Evolutionary conservation across 2,888 invertebrate genomes (phyloP).

Genomic region (Drosophila emarginata): DNA sequence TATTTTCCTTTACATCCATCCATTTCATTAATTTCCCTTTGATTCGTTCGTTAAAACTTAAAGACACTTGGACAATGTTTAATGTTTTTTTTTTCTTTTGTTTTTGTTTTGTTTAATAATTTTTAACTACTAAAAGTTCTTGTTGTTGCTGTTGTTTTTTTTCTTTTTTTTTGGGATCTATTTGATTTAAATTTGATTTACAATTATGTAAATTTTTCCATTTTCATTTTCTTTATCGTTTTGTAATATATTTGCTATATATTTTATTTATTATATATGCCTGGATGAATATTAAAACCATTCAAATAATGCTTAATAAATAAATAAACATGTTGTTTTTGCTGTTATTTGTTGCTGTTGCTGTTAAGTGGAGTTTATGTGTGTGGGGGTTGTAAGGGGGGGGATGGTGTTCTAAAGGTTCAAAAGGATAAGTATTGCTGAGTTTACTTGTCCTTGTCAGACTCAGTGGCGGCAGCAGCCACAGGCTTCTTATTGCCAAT

Average conservation of each 20-base stretch:
- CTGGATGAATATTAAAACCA: slow-evolving; percentile 72
- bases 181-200: slow-evolving; percentile 40
- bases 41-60: slow-evolving; percentile 77
- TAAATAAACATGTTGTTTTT: slow-evolving; percentile 66
- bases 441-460: slow-evolving; percentile 91
- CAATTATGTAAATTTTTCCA: slow-evolving; percentile 54
- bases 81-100: slow-evolving; percentile 1
- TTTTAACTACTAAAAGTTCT: slow-evolving; percentile 57
- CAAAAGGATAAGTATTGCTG: slow-evolving; percentile 5
- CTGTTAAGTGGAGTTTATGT: slow-evolving; percentile 33
- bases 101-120: background rate
- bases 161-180: slow-evolving; percentile 40
- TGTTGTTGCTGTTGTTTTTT: slow-evolving; percentile 30
- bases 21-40: slow-evolving; percentile 27
- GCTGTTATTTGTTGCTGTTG: slow-evolving; percentile 35
- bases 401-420: background rate
- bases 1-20: slow-evolving; percentile 35
- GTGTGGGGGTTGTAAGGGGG: background rate
- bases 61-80: slow-evolving; percentile 75
- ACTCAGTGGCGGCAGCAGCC: slow-evolving; percentile 82
- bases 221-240: slow-evolving; percentile 18
- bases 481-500: slow-evolving; percentile 92
- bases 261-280: slow-evolving; percentile 54
- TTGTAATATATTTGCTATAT: slow-evolving; percentile 40
- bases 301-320: slow-evolving; percentile 77